Evolutionary conservation across 1,140 invertebrate species (phyloP), one percentile per base, ranked within the genome.

Genomic region (Penaeus vannamei): DNA sequence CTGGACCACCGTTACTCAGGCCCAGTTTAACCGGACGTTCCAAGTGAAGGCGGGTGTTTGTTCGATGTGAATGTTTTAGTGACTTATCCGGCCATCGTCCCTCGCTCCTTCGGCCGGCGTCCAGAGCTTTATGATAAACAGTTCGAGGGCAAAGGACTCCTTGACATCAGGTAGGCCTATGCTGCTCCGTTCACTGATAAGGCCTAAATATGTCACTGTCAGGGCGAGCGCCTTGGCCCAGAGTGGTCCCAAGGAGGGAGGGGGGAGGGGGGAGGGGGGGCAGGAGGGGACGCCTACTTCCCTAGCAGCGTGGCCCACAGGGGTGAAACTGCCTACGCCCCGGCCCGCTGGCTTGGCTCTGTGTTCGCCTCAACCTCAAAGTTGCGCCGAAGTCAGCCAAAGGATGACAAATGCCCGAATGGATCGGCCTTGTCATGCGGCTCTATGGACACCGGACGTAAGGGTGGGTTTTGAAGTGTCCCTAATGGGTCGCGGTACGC

Each of bases 201-300:
- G 86, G 42, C 86, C 79, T 87, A 83, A 82, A 87, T 87, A 87
- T 87, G 86, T 87, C 86, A 87, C 86, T 87, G 86, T 87, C 86
- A 87, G 72, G 32, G 20, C 59, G n/a, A 53, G n/a, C 46, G 1
- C 82, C 46, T 32, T 26, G 69, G 22, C 59, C 60, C 26, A 5
- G 62, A 23, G 62, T 77, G 77, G 81, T 76, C 77, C 87, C 32
- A 62, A 26, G n/a, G 66, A 20, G 69, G 66, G 26, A 1, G 23
- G 17, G 23, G 60, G 26, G 2, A 14, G 17, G 23, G 60, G 26
- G 2, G 23, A 23, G 23, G 26, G 2, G 23, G 17, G 23, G 60
- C 81, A 26, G 20, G 23, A 59, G 10, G 26, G 87, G 36, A 61
- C 77, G 8, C 22, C 2, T 14, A 23, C 19, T 81, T 23, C 83